Evolutionary conservation across 2,888 invertebrate species (phyloP).

Genomic region (Fragum sueziense): DNA sequence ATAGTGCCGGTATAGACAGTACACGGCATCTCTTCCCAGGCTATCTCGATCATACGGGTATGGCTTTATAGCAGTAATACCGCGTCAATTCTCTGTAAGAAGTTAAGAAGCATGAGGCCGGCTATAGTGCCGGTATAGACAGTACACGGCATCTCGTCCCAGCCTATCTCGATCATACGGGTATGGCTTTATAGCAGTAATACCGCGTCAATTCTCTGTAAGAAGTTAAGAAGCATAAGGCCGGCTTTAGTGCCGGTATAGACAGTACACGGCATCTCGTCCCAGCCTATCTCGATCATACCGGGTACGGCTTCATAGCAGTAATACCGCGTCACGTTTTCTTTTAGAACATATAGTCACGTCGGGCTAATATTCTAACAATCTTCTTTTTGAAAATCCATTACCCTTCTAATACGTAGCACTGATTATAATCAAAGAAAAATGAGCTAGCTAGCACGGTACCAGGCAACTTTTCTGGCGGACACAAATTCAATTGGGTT

Average conservation of each 20-base stretch:
- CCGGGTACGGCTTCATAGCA: slow-evolving; percentile 63
- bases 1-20: slow-evolving; percentile 59
- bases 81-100: slow-evolving; percentile 46
- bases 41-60: slow-evolving; percentile 55
- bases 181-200: slow-evolving; percentile 62
- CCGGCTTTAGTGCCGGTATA: slow-evolving; percentile 57
- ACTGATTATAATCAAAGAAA: too few relatives aligned
- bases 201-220: slow-evolving; percentile 54
- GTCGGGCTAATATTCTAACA: too few relatives aligned
- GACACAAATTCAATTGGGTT: too few relatives aligned
- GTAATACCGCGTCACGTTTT: slow-evolving; percentile 56
- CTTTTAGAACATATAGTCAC: too few relatives aligned
- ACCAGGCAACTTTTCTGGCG: too few relatives aligned
- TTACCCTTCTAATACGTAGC: too few relatives aligned
- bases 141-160: slow-evolving; percentile 65
- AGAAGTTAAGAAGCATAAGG: slow-evolving; percentile 26
- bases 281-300: slow-evolving; percentile 54
- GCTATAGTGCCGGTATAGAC: slow-evolving; percentile 58
- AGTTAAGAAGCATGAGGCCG: slow-evolving; percentile 34
- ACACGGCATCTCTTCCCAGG: slow-evolving; percentile 64
- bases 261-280: slow-evolving; percentile 63
- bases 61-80: slow-evolving; percentile 62
- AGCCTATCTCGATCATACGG: slow-evolving; percentile 52
- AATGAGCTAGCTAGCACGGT: too few relatives aligned
- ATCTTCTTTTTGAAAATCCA: too few relatives aligned